Conservation (phyloP, 2,113 vertebrate species). For the Lampris incognitus region DNA sequence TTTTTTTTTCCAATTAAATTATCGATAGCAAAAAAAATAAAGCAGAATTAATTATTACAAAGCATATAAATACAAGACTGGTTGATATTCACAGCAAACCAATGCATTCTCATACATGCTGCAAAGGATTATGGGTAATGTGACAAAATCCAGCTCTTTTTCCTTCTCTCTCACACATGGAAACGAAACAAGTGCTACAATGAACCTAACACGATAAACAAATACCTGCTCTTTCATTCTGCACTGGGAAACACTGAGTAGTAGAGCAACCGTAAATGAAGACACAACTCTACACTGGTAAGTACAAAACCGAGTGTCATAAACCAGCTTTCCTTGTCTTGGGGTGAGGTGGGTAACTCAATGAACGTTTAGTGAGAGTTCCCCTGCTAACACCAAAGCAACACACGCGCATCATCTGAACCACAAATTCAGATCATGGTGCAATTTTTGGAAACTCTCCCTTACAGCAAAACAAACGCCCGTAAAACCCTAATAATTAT, state of each 20-base stretch:
- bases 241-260: fast-evolving
- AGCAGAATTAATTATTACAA: not conserved
- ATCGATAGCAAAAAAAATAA: not conserved
- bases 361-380: constrained; percentile 89
- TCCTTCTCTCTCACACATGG: fast-evolving
- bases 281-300: not conserved
- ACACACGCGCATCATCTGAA: constrained; percentile 82
- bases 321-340: constrained; percentile 87
- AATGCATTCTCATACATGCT: constrained; percentile 1
- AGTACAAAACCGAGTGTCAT: fast-evolving
- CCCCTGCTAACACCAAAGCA: constrained; percentile 90
- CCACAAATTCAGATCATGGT: constrained; percentile 63
- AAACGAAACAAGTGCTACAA: fast-evolving
- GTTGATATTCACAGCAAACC: not conserved
- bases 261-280: constrained; percentile 23
- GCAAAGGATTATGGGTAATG: constrained; percentile 80
- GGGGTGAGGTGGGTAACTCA: constrained; percentile 87
- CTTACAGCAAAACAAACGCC: fast-evolving
- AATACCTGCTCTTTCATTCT: fast-evolving
- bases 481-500: fast-evolving
- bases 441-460: constrained; percentile 96
- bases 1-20: not conserved
- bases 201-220: fast-evolving
- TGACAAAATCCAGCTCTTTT: fast-evolving
- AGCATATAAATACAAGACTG: not conserved